Evolutionary conservation across 1,140 invertebrate species (phyloP).

Genomic region (Sinella curviseta): DNA sequence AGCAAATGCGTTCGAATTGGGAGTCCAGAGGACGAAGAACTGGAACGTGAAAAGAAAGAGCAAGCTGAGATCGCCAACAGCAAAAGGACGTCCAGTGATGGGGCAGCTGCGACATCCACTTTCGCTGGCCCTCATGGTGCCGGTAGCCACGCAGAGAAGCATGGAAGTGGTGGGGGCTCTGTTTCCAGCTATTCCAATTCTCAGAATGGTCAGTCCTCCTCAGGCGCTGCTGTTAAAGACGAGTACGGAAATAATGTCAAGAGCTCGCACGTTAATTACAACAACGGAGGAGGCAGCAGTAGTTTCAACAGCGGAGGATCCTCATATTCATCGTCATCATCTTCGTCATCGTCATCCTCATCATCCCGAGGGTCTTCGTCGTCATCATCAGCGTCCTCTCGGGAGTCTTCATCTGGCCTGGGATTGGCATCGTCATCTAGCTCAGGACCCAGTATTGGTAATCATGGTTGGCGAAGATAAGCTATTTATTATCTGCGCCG

Average conservation of each 20-base stretch:
- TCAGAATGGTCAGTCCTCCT: neutral
- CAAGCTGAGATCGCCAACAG: neutral
- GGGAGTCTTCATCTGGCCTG: neutral
- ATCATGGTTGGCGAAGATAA: neutral
- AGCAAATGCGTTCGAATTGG: neutral
- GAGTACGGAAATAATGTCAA: neutral
- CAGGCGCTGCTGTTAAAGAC: neutral
- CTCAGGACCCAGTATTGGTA: neutral
- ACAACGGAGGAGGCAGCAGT: neutral
- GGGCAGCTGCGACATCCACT: neutral
- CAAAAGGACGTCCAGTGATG: neutral
- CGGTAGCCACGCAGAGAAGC: neutral
- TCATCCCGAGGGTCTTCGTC: neutral
- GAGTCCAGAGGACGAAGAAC: neutral
- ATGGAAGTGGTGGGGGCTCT: neutral
- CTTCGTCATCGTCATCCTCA: neutral
- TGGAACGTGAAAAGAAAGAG: neutral
- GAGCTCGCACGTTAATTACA: neutral
- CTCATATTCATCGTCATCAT: neutral
- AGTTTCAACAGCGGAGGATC: neutral
- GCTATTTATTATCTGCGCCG: neutral
- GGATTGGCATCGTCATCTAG: neutral
- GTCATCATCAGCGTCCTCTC: neutral
- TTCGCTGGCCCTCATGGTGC: neutral
- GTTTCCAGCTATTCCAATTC: constrained; percentile 15